phyloP scores from a whole-genome alignment of 1,140 invertebrate genomes.

The Eubasilissa regina region DNA sequence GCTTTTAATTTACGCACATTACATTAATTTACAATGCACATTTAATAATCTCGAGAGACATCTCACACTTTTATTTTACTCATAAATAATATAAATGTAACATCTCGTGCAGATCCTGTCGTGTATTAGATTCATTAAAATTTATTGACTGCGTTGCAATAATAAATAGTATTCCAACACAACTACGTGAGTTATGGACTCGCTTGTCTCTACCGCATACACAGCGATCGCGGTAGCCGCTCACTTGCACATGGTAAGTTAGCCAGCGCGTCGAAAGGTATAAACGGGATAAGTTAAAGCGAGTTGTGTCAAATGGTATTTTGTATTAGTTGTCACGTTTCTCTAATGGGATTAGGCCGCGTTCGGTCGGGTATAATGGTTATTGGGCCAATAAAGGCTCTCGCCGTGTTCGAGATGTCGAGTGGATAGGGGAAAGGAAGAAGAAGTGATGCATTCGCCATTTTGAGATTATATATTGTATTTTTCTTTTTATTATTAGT shows the following conservation, averaged over 20 bases:
- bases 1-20: too few relatives aligned
- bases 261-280: too few relatives aligned
- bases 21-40: too few relatives aligned
- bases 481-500: too few relatives aligned
- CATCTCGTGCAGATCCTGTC: not conserved
- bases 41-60: too few relatives aligned
- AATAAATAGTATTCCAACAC: conserved; percentile 45
- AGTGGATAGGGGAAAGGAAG: not conserved
- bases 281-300: too few relatives aligned
- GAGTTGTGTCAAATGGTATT: too few relatives aligned
- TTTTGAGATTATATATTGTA: not conserved
- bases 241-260: too few relatives aligned
- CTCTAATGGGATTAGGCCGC: not conserved
- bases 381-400: conserved; percentile 31
- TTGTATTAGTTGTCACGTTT: too few relatives aligned
- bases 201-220: not conserved
- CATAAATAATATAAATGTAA: not conserved
- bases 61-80: too few relatives aligned
- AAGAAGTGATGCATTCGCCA: not conserved
- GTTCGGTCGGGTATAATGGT: conserved; percentile 11
- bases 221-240: too few relatives aligned
- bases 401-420: not conserved
- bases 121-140: conserved; percentile 45
- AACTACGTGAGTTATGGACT: conserved; percentile 50
- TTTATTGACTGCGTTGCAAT: conserved; percentile 47